Conservation (phyloP, 1,140 invertebrate species). For the Neodiprion fabricii region DNA sequence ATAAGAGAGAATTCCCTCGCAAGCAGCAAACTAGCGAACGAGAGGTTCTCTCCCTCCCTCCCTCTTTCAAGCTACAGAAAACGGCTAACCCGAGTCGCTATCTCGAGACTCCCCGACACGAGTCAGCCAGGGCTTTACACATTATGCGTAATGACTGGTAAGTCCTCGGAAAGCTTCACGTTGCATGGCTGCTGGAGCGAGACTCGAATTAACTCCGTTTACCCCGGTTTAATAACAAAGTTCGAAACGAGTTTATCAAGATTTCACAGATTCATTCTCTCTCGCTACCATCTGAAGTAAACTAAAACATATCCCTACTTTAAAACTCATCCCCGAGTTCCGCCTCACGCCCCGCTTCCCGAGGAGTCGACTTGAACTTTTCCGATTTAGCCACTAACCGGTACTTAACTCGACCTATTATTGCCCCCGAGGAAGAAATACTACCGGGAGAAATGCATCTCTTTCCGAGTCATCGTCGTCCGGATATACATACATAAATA, state of each 20-base stretch:
- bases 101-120: not conserved
- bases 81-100: not conserved
- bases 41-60: not conserved
- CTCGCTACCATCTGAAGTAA: slow-evolving; percentile 1
- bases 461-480: not conserved
- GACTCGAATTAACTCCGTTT: slow-evolving; percentile 29
- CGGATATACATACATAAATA: too few relatives aligned
- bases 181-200: not conserved
- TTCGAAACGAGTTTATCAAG: slow-evolving; percentile 34
- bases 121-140: not conserved
- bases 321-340: slow-evolving; percentile 21
- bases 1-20: not conserved
- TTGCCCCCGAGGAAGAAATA: slow-evolving; percentile 3
- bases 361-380: slow-evolving; percentile 8
- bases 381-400: slow-evolving; percentile 17
- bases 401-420: slow-evolving; percentile 3
- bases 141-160: slow-evolving; percentile 7
- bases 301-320: slow-evolving; percentile 22
- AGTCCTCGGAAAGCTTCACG: not conserved
- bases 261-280: slow-evolving; percentile 36
- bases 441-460: not conserved
- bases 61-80: not conserved
- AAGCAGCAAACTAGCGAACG: not conserved
- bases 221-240: slow-evolving; percentile 28
- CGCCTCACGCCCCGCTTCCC: not conserved